Evolutionary conservation across 1,140 invertebrate genomes (phyloP), one percentile per base, ranked within the genome.

Genomic region (Drosophila equinoxialis): DNA sequence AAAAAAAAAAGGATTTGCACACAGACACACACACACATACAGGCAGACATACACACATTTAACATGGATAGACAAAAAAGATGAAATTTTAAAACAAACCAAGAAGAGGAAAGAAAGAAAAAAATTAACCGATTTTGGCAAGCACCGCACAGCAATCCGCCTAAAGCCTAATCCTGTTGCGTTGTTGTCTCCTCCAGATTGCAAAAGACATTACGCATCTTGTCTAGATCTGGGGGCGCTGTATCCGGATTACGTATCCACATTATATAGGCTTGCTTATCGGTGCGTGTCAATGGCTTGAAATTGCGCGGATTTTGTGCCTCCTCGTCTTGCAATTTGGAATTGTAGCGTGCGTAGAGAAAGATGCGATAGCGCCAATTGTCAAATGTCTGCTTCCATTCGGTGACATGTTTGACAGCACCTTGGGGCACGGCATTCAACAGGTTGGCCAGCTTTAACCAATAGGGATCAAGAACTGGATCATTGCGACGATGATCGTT

Each of bases 351-450:
- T 17, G 90, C 90, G 64, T 91, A 91, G 11, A 91, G 73, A 45
- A 91, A 91, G 63, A 91, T 84, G 17, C 90, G 90, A 70, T 91
- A 91, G 6, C 90, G 90, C 90, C 90, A 91, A 67, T 91, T 91
- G 65, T 91, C 90, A 17, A 91, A 91, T 20, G 90, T 91, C 58
- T 91, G 90, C 59, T 91, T 91, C 90, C 90, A 91, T 65, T 91
- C 90, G 42, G 82, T 90, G 61, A 91, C 86, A 63, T 90, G 85
- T 59, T 91, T 91, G 1, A 91, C 83, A 11, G 90, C 90, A 17
- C 90, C 90, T 69, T 91, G 90, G 2, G 90, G 90, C 73, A 91
- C 85, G 2, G 85, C 81, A 35, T 91, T 91, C 17, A 91, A 59
- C 10, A 91, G 72, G 62, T 91, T 89, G 6, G 90, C 83, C 70